These are phyloP conservation scores for Tetrax tetrax DNA, from an alignment of 2,113 vertebrate species.

Conservation along the genomic window DNA sequence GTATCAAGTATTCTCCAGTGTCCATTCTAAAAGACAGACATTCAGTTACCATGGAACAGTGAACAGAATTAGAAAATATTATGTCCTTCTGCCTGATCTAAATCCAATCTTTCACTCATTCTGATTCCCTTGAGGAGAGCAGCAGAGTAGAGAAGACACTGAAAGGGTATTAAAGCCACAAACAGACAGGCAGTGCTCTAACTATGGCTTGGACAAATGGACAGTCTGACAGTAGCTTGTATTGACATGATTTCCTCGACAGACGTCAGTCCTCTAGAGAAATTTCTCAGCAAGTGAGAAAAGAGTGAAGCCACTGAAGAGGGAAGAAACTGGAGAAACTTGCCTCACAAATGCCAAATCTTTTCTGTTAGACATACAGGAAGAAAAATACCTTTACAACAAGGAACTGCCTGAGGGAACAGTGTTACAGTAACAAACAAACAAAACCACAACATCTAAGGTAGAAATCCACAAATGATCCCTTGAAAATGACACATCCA, in stretches of 20 bases:
- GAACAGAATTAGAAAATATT: background rate
- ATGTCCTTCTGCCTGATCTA: background rate
- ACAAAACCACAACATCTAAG: background rate
- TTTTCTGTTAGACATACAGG: background rate
- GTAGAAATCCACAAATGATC: background rate
- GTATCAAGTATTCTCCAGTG: background rate
- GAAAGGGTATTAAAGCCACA: background rate
- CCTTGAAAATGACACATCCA: background rate
- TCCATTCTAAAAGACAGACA: background rate
- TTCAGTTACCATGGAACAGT: background rate
- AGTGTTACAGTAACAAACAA: background rate
- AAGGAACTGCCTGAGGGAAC: background rate
- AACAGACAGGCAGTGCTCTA: background rate
- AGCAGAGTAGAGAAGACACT: background rate
- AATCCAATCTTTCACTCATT: background rate
- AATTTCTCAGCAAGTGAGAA: background rate
- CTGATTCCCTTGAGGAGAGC: background rate
- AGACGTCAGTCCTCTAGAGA: background rate
- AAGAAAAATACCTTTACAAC: background rate
- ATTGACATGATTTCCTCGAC: background rate
- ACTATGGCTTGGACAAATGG: background rate
- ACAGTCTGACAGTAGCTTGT: background rate
- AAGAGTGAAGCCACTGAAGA: background rate
- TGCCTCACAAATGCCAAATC: background rate
- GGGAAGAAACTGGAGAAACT: background rate